These are phyloP conservation scores for Ammodytes dubius DNA, from an alignment of 2,113 vertebrate genomes.

Conservation along the genomic window DNA sequence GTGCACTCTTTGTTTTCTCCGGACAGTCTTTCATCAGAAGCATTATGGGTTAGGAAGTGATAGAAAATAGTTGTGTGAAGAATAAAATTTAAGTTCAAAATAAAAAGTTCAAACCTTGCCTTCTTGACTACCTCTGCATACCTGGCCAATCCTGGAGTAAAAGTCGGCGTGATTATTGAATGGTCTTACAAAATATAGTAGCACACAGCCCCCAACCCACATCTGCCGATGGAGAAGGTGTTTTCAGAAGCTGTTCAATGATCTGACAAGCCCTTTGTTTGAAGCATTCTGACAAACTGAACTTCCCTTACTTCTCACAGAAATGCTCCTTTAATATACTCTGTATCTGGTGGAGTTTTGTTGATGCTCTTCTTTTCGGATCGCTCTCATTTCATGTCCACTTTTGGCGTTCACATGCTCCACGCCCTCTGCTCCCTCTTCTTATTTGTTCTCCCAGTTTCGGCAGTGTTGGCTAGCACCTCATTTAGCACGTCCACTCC, in stretches of 20 bases:
- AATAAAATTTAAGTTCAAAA: not conserved
- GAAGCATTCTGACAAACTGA: not conserved
- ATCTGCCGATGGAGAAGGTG: too few species aligned
- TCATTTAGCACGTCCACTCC: slow-evolving; percentile 66
- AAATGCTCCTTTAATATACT: slow-evolving; percentile 16
- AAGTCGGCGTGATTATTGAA: not conserved
- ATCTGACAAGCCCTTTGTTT: not conserved
- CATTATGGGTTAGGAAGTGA: not conserved
- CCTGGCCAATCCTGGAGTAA: not conserved
- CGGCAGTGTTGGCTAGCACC: slow-evolving; percentile 60
- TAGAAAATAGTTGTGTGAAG: not conserved
- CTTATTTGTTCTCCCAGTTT: slow-evolving; percentile 71
- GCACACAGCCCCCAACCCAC: not conserved
- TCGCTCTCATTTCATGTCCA: slow-evolving; percentile 38
- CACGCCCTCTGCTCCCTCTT: slow-evolving; percentile 27
- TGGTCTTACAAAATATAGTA: not conserved
- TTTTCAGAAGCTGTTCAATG: not conserved
- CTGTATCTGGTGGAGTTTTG: not conserved
- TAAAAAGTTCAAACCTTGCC: too few species aligned
- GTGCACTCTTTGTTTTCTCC: not conserved
- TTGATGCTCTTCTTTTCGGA: slow-evolving; percentile 21
- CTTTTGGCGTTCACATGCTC: slow-evolving; percentile 44
- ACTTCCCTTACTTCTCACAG: not conserved
- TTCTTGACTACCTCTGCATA: too few species aligned
- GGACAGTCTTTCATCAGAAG: not conserved